phyloP scores from a whole-genome alignment of 2,797 vertebrate genomes.

The Chaunax sp. region DNA sequence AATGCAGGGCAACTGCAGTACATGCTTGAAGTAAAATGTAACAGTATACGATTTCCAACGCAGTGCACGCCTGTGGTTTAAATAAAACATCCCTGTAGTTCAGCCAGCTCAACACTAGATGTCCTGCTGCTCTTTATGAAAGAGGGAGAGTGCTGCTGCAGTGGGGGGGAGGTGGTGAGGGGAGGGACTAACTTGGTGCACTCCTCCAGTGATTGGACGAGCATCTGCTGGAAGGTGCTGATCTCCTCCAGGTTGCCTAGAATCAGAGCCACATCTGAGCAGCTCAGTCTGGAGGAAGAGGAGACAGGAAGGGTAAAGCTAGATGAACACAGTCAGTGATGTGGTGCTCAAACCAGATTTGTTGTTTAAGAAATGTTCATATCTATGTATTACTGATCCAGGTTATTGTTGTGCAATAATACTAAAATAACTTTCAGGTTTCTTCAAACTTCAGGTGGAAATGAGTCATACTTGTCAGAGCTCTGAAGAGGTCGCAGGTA shows the following conservation, averaged over 20 bases:
- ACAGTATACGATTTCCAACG: not conserved
- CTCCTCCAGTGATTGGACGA: conserved; percentile 97
- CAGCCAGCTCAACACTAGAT: conserved; percentile 60
- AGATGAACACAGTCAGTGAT: not conserved
- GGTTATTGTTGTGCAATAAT: not conserved
- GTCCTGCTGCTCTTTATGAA: conserved; percentile 55
- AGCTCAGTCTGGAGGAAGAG: conserved; percentile 84
- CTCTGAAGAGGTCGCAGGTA: conserved; percentile 93
- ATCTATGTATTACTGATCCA: not conserved
- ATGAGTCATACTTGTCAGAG: conserved; percentile 89
- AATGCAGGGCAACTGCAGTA: too few species aligned
- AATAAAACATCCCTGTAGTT: conserved; percentile 34
- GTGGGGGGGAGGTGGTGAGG: conserved; percentile 5
- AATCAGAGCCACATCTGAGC: conserved; percentile 88
- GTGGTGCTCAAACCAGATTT: not conserved
- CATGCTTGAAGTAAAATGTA: too few species aligned
- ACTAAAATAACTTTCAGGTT: not conserved
- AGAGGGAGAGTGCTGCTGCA: conserved; percentile 45
- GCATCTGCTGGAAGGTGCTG: conserved; percentile 96
- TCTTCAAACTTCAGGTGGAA: not conserved
- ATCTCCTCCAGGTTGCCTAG: conserved; percentile 98
- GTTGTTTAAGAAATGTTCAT: not conserved
- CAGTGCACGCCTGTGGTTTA: not conserved
- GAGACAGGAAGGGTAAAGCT: not conserved
- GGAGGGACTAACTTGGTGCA: conserved; percentile 91